These are phyloP conservation scores for Heliangelus exortis DNA, from an alignment of 2,797 vertebrate genomes.

Conservation along the genomic window DNA sequence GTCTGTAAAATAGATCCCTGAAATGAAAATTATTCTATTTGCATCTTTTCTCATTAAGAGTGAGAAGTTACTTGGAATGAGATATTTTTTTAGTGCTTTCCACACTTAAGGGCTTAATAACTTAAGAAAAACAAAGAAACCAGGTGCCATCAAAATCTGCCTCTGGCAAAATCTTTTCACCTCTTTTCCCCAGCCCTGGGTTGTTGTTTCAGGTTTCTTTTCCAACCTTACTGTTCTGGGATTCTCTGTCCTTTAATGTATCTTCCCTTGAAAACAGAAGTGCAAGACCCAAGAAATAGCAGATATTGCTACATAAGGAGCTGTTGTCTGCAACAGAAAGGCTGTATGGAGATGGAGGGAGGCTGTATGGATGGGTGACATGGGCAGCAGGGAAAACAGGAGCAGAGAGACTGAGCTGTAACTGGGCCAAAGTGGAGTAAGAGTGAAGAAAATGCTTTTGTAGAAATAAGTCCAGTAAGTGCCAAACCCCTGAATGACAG, in stretches of 20 bases:
- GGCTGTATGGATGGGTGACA: background rate
- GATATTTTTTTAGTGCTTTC: background rate
- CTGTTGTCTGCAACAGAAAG: background rate
- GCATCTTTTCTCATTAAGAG: background rate
- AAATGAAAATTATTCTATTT: background rate
- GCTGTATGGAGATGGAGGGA: too few relatives aligned
- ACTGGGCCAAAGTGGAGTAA: background rate
- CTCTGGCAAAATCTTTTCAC: background rate
- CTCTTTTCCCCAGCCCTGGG: background rate
- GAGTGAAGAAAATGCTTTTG: rapidly evolving
- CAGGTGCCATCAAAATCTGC: background rate
- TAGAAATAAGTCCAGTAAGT: background rate
- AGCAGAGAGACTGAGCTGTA: background rate
- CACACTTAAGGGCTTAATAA: background rate
- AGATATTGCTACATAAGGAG: background rate
- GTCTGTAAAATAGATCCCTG: background rate
- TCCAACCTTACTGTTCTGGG: background rate
- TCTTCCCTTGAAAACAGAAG: background rate
- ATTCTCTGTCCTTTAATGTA: background rate
- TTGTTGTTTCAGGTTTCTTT: background rate
- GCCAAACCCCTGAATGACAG: background rate
- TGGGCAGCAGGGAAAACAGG: background rate
- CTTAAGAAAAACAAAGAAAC: background rate
- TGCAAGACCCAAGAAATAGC: background rate
- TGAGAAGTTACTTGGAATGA: background rate